These are phyloP conservation scores for Monochamus alternatus DNA, from an alignment of 2,888 invertebrate genomes.

Conservation along the genomic window DNA sequence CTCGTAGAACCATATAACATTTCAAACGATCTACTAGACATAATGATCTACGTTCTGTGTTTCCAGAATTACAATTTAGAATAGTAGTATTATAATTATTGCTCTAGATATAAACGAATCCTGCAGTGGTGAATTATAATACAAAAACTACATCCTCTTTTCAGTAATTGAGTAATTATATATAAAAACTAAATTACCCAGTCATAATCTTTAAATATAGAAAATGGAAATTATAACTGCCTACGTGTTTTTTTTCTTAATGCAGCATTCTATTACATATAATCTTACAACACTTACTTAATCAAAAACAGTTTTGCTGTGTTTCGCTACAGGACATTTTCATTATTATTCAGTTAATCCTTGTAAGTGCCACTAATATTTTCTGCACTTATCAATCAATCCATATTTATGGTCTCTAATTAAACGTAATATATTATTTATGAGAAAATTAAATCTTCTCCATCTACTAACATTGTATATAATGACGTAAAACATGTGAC, in stretches of 20 bases:
- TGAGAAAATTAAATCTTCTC: too few species aligned
- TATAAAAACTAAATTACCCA: constrained; percentile 51
- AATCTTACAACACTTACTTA: constrained; percentile 29
- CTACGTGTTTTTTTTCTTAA: constrained; percentile 24
- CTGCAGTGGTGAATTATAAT: constrained; percentile 45
- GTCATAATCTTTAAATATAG: constrained; percentile 53
- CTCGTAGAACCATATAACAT: constrained; percentile 28
- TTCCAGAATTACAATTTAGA: constrained; percentile 21
- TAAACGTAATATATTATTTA: too few species aligned
- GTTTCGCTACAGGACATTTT: constrained; percentile 9
- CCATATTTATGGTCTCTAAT: neutral
- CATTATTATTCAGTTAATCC: constrained; percentile 20
- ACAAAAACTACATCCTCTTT: constrained; percentile 52
- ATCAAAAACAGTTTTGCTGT: constrained; percentile 15
- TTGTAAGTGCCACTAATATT: neutral
- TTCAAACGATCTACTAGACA: constrained; percentile 10
- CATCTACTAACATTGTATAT: too few species aligned
- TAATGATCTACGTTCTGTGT: constrained; percentile 7
- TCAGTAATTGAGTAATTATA: constrained; percentile 51
- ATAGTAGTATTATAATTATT: constrained; percentile 29
- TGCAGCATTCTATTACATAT: constrained; percentile 21
- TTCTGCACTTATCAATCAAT: constrained; percentile 15
- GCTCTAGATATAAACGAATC: constrained; percentile 24
- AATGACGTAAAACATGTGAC: too few species aligned
- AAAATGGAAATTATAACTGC: constrained; percentile 43